A percentile compares a stretch with the other conserved stretches of the same genome.
These are phyloP conservation scores for Ditylenchus weischeri DNA, from an alignment of 2,888 invertebrate species.

Conservation along the genomic window DNA sequence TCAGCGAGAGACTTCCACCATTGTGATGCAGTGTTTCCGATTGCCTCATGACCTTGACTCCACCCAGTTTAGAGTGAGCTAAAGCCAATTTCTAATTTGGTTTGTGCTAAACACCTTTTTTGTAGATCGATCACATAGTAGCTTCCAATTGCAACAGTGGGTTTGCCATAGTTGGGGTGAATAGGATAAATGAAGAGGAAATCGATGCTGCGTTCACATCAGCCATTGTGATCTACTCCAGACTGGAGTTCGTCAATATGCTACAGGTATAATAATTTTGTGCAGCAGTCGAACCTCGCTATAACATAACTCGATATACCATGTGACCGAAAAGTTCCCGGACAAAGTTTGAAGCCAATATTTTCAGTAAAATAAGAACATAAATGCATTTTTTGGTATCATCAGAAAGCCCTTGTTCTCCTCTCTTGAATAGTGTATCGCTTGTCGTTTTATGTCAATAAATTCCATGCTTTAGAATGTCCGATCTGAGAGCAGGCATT, in stretches of 20 bases:
- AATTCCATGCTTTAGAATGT: no score
- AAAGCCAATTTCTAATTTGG: not conserved
- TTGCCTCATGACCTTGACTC: slow-evolving; percentile 22
- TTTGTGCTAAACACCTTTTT: not conserved
- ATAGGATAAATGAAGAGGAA: slow-evolving; percentile 3
- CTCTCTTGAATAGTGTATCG: no score
- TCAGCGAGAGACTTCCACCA: slow-evolving; percentile 9
- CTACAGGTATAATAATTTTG: slow-evolving; percentile 14
- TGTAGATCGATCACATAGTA: slow-evolving; percentile 25
- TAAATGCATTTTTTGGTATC: no score
- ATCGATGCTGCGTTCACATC: slow-evolving; percentile 3
- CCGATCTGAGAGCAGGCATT: no score
- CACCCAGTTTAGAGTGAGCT: slow-evolving; percentile 15
- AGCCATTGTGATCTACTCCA: slow-evolving; percentile 19
- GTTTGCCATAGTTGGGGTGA: slow-evolving; percentile 22
- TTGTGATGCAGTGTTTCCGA: slow-evolving; percentile 22
- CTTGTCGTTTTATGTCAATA: no score
- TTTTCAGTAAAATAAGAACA: no score
- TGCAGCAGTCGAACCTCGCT: no score
- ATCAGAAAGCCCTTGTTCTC: no score
- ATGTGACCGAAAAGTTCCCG: no score
- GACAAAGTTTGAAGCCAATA: no score
- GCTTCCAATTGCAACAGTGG: slow-evolving; percentile 19
- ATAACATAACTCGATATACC: no score
- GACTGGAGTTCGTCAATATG: slow-evolving; percentile 21